Conservation (phyloP, 2,888 invertebrate species). For the Drosophila flavopinicola region DNA sequence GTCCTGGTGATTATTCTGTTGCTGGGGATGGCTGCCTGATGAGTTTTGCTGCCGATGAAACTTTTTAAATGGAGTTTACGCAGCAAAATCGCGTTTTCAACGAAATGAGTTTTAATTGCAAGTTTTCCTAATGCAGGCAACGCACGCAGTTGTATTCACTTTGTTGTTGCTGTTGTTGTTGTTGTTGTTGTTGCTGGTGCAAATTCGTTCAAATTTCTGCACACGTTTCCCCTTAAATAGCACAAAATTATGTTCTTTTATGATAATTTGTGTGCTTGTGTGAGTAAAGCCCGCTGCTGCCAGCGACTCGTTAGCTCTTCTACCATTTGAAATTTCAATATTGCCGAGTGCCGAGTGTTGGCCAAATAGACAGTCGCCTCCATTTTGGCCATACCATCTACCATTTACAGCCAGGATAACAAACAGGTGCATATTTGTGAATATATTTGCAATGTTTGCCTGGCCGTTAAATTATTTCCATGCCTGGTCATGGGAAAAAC, state of each 20-base stretch:
- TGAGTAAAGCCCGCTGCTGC: conserved; percentile 1
- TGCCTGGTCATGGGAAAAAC: conserved; percentile 10
- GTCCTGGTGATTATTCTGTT: conserved; percentile 5
- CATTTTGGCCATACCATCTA: background rate
- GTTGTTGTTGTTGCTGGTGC: conserved; percentile 17
- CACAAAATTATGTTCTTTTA: conserved; percentile 75
- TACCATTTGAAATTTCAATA: conserved; percentile 48
- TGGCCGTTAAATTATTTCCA: conserved; percentile 36
- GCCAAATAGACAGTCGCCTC: conserved; percentile 15
- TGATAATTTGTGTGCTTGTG: conserved; percentile 63
- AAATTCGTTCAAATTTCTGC: conserved; percentile 58
- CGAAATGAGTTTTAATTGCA: conserved; percentile 81
- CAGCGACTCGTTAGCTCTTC: conserved; percentile 37
- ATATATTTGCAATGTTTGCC: conserved; percentile 49
- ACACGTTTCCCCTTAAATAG: conserved; percentile 59
- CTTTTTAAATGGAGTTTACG: conserved; percentile 73
- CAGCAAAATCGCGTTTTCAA: conserved; percentile 74
- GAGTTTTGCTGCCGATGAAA: conserved; percentile 63
- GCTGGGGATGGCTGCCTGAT: conserved; percentile 34
- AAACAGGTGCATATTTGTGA: conserved; percentile 40
- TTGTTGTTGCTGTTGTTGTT: conserved; percentile 8
- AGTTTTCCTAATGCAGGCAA: conserved; percentile 74
- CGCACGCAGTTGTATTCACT: conserved; percentile 53
- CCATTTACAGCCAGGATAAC: background rate
- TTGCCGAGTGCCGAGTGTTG: conserved; percentile 31